phyloP scores from a whole-genome alignment of 2,113 vertebrate genomes.

The Gallinago undulata region DNA sequence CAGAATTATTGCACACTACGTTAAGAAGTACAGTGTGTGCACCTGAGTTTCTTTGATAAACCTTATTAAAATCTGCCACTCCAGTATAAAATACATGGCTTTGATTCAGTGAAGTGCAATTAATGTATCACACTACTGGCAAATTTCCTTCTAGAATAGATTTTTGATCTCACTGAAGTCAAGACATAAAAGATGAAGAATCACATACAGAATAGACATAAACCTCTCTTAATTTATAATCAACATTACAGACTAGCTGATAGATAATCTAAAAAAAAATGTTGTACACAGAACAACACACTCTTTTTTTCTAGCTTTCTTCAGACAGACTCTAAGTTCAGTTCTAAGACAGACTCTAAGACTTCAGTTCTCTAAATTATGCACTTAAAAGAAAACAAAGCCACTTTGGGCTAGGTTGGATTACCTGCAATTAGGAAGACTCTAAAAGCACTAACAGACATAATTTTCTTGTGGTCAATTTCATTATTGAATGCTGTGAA shows the following conservation, averaged over 20 bases:
- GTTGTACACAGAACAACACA: neutral
- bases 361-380: neutral
- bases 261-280: neutral
- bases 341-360: too few relatives aligned
- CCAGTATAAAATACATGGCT: neutral
- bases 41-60: neutral
- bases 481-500: neutral
- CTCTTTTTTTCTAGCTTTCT: neutral
- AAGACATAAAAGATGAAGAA: neutral
- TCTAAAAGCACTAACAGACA: neutral
- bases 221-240: neutral
- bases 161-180: neutral
- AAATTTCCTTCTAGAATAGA: neutral
- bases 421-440: neutral
- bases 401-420: neutral
- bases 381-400: neutral
- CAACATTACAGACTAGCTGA: neutral
- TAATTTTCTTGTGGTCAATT: neutral
- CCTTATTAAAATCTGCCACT: neutral
- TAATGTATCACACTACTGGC: neutral
- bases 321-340: neutral
- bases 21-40: neutral
- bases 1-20: neutral
- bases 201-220: neutral
- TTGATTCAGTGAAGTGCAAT: slow-evolving; percentile 1